phyloP scores from a whole-genome alignment of 2,113 vertebrate species.

The Hippoglossus stenolepis region DNA sequence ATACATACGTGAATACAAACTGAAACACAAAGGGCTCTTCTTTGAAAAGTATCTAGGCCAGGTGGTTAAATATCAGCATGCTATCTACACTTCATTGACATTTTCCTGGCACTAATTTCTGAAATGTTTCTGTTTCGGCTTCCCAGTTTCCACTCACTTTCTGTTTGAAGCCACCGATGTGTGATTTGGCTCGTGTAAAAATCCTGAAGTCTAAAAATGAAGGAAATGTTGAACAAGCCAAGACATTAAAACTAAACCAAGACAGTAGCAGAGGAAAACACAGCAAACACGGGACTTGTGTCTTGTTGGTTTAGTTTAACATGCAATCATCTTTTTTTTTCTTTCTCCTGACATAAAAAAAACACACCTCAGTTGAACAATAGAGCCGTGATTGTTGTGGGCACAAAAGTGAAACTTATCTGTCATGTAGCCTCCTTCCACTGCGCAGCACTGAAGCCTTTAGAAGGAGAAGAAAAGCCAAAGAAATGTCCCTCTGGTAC shows the following conservation, averaged over 20 bases:
- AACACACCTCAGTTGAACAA: slow-evolving; percentile 52
- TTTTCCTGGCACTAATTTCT: slow-evolving; percentile 56
- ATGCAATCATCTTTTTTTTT: slow-evolving; percentile 58
- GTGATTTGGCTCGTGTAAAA: slow-evolving; percentile 27
- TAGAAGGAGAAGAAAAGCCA: slow-evolving; percentile 58
- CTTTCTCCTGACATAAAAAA: slow-evolving; percentile 25
- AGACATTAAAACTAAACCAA: slow-evolving; percentile 53
- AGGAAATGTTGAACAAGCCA: slow-evolving; percentile 59
- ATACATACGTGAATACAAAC: not conserved
- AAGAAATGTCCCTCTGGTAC: slow-evolving; percentile 59
- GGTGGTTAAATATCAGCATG: slow-evolving; percentile 35
- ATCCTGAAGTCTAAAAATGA: slow-evolving; percentile 42
- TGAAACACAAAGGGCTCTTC: not conserved
- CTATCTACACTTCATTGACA: slow-evolving; percentile 51
- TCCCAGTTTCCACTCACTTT: slow-evolving; percentile 36
- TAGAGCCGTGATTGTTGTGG: slow-evolving; percentile 62
- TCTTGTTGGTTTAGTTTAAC: slow-evolving; percentile 62
- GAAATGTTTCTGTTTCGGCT: slow-evolving; percentile 45
- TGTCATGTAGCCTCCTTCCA: slow-evolving; percentile 48
- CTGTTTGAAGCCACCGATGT: slow-evolving; percentile 44
- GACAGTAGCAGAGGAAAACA: slow-evolving; percentile 56
- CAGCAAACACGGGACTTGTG: slow-evolving; percentile 43
- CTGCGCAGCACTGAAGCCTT: slow-evolving; percentile 40
- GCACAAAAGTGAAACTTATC: slow-evolving; percentile 67
- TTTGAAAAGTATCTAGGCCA: not conserved